Base-by-base conservation (phyloP, 2,888 invertebrate genomes). In the Plagodis dolabraria region DNA sequence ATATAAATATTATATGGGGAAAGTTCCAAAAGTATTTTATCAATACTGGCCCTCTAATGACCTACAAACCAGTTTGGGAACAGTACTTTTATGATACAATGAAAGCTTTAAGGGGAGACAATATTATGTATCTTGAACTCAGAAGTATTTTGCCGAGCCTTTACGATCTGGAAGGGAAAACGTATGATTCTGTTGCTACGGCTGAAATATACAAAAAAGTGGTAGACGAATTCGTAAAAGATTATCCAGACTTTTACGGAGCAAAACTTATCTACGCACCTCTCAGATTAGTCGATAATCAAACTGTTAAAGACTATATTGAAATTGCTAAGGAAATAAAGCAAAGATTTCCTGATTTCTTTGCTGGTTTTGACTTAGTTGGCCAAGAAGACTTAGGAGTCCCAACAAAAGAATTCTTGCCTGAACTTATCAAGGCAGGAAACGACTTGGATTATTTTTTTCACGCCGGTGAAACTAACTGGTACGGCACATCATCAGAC, bases 331-430 rank as follows among this genome's bases (percentile, higher is more conserved):
- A 71, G 57, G 66, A 76, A 66, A 79, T 94, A n/a, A 92, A 94
- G 75, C 76, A 71, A 0, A 75, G 77, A 44, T 93, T 94, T 72
- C 96, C 96, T 0, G 89, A 94, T 59, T 95, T 96, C 68, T 82
- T 97, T n/a, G 95, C 95, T 10, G 97, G 97, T 9, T 96, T 97
- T 66, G 97, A 97, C 88, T 90, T 97, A 60, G 96, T 97, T 0
- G 97, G 97, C 0, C 96, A 96, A 75, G 97, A 97, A 83, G 97
- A 97, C 73, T 84, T 93, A 56, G 96, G 96, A 0, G 76, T 85
- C 33, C 94, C 96, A 0, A 83, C 95, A 0, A 84, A 91, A 42
- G 88, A 94, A 0, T 96, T 95, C 70, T 77, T 94, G 0, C 83
- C 94, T 0, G 86, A 94, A 64, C 74, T 97, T 6, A 74, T 92